Percentiles rank a stretch among this genome's conserved stretches.
Conservation (phyloP, 2,888 invertebrate species). For the Agrilus mali region DNA sequence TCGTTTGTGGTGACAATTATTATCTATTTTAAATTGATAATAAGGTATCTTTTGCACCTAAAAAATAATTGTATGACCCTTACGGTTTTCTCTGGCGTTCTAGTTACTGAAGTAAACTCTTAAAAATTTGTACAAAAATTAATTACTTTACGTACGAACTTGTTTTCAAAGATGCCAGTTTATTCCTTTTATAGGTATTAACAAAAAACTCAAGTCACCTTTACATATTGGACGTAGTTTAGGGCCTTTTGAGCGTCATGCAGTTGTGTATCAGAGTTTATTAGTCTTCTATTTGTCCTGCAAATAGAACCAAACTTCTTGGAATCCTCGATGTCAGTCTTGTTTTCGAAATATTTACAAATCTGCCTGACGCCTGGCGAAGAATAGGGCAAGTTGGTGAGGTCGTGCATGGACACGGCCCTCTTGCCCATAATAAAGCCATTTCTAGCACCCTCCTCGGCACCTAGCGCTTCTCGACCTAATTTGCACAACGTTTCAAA, state of each 20-base stretch:
- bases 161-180: too few species aligned
- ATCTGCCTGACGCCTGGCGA: slow-evolving; percentile 46
- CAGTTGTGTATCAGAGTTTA: slow-evolving; percentile 19
- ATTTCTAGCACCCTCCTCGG: slow-evolving; percentile 44
- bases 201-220: too few species aligned
- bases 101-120: too few species aligned
- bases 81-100: too few species aligned
- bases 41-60: too few species aligned
- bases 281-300: slow-evolving; percentile 14
- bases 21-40: too few species aligned
- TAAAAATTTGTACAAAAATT: too few species aligned
- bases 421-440: slow-evolving; percentile 39
- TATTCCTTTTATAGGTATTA: too few species aligned
- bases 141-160: too few species aligned
- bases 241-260: slow-evolving; percentile 3
- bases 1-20: too few species aligned
- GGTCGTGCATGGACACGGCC: slow-evolving; percentile 54
- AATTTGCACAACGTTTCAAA: slow-evolving; percentile 56
- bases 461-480: slow-evolving; percentile 48
- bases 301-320: slow-evolving; percentile 6
- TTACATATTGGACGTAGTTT: slow-evolving; percentile 3
- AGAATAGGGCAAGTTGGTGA: slow-evolving; percentile 37
- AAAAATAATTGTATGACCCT: too few species aligned
- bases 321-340: slow-evolving; percentile 17
- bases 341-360: slow-evolving; percentile 57